Evolutionary conservation across 2,888 invertebrate species (phyloP).

Genomic region (Lepeophtheirus nordmannii): DNA sequence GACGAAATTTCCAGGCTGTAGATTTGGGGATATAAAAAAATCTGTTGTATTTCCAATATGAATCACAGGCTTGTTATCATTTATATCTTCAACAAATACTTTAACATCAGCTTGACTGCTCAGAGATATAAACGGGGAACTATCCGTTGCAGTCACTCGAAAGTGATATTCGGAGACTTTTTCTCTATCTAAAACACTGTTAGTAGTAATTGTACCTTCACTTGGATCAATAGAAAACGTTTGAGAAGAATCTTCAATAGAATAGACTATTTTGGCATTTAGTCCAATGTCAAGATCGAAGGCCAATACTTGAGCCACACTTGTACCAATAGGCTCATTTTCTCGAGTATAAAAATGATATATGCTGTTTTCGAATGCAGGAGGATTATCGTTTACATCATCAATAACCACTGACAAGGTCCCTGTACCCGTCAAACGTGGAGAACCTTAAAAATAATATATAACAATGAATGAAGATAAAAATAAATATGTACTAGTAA

Average conservation of each 20-base stretch:
- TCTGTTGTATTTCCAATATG: conserved; percentile 12
- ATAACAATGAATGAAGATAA: background rate
- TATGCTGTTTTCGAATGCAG: conserved; percentile 12
- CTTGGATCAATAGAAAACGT: conserved; percentile 61
- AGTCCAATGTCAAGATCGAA: conserved; percentile 2
- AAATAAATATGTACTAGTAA: conserved; percentile 26
- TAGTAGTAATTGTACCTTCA: conserved; percentile 61
- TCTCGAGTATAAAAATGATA: conserved; percentile 6
- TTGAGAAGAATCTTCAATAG: conserved; percentile 50
- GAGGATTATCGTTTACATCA: conserved; percentile 52
- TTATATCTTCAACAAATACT: conserved; percentile 34
- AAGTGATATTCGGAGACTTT: conserved; percentile 58
- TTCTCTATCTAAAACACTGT: conserved; percentile 59
- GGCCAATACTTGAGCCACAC: conserved; percentile 3
- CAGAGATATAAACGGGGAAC: conserved; percentile 65
- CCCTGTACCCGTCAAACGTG: conserved; percentile 79
- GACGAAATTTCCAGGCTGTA: conserved; percentile 51
- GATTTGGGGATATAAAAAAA: conserved; percentile 27
- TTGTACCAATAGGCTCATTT: background rate
- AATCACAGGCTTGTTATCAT: conserved; percentile 34
- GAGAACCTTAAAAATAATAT: conserved; percentile 52
- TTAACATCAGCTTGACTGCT: conserved; percentile 69
- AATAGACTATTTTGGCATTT: conserved; percentile 11
- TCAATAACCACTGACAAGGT: conserved; percentile 73
- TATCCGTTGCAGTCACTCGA: conserved; percentile 72